Evolutionary conservation across 2,113 vertebrate genomes (phyloP), one percentile per base, ranked within the genome.

Genomic region (Collichthys lucidus): DNA sequence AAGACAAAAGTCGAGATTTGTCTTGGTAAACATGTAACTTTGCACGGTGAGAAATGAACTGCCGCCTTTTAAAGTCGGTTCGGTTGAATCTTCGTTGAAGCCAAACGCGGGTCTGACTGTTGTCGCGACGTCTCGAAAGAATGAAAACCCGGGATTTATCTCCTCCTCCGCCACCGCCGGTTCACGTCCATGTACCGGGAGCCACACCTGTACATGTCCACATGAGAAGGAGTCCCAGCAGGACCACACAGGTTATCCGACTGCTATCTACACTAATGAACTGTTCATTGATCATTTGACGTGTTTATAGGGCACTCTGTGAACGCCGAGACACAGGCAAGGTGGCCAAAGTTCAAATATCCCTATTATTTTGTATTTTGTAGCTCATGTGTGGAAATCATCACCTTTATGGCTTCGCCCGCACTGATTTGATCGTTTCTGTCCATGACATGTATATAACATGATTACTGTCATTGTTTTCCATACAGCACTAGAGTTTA

Each of bases 171-270:
- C 96, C 96, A 80, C 96, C 96, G 82, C 96, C 97, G 53, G 95
- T 98, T 91, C 98, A 99, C 73, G 96, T 99, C 89, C 98, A 99
- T 17, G 96, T 98, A 89, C 95, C 96, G 92, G 97, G 97, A 90
- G 96, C 94, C 77, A 98, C 96, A 65, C 97, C 97, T 75, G 96
- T 99, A 72, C 97, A 99, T 62, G 97, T 98, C 31, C 96, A 99
- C 78, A 96, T 97, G 91, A 98, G 96, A 94, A 98, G 96, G 94
- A 96, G 95, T 90, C 95, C 95, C 86, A 93, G 80, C 85, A 86
- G 29, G 60, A 72, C 63, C 0, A 20, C 71, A 2, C 92, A 95
- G 91, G 92, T 93, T 16, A 78, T 3, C 66, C n/a, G 1, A 5
- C n/a, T 19, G 24, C 15, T 24, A 22, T 9, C 35, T 19, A 56